Evolutionary conservation across 2,888 invertebrate genomes (phyloP).

Genomic region (Eumacrocentrus americanus): DNA sequence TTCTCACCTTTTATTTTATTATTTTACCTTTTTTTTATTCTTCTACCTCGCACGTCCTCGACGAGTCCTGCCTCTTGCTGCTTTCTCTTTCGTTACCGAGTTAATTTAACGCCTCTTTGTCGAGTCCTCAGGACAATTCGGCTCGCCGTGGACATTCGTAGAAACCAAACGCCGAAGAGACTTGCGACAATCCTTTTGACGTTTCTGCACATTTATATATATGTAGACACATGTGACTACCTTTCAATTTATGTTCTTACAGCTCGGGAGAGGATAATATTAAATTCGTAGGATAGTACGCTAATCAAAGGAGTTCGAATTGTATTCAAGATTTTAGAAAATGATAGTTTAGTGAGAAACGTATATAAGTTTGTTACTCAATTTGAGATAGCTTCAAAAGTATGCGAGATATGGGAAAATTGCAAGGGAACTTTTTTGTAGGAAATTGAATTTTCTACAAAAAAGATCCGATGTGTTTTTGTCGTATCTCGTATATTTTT

Average conservation of each 20-base stretch:
- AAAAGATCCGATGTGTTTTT: too few relatives aligned
- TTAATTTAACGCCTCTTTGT: slow-evolving; percentile 34
- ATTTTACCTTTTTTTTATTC: background rate
- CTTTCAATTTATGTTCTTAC: background rate
- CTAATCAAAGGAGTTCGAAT: too few relatives aligned
- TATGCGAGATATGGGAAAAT: too few relatives aligned
- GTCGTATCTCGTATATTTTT: too few relatives aligned
- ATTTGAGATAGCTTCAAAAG: too few relatives aligned
- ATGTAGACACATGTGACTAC: background rate
- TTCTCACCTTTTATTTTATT: background rate
- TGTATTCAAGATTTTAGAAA: too few relatives aligned
- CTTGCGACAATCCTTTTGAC: background rate
- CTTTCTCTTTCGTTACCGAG: slow-evolving; percentile 16
- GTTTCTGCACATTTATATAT: background rate
- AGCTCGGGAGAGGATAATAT: background rate
- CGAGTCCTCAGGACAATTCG: slow-evolving; percentile 10
- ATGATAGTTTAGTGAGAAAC: too few relatives aligned
- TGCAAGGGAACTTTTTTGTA: too few relatives aligned
- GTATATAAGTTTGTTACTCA: too few relatives aligned
- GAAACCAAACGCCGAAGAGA: background rate
- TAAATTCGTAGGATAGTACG: too few relatives aligned
- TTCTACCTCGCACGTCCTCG: background rate
- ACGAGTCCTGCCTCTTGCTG: background rate
- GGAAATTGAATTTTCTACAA: too few relatives aligned
- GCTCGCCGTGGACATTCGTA: slow-evolving; percentile 13